These are phyloP conservation scores for Schlechtendalia chinensis DNA, from an alignment of 1,140 invertebrate genomes.

Conservation along the genomic window DNA sequence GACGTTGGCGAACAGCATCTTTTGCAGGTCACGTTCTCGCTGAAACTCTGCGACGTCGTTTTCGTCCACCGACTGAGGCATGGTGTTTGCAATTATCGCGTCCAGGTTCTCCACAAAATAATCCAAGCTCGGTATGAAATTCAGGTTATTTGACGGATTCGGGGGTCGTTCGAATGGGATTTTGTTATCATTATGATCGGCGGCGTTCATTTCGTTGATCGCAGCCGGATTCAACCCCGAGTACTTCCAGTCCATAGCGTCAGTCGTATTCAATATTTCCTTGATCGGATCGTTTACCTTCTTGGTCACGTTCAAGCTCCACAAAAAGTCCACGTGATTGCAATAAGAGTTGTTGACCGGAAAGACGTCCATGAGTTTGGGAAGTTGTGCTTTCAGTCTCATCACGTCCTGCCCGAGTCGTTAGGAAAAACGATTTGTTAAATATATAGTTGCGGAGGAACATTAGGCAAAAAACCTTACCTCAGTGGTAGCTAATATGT, in stretches of 20 bases:
- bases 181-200: neutral
- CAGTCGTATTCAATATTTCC: conserved; percentile 57
- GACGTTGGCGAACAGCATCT: neutral
- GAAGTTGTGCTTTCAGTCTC: conserved; percentile 59
- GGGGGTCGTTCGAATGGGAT: neutral
- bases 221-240: neutral
- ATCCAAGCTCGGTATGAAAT: neutral
- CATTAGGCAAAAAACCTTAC: conserved; percentile 8
- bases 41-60: neutral
- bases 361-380: conserved; percentile 61
- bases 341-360: conserved; percentile 61
- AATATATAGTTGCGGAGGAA: neutral
- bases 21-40: neutral
- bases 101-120: neutral
- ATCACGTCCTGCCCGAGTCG: conserved; percentile 59
- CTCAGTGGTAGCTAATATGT: conserved; percentile 60
- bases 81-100: neutral
- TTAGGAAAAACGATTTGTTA: neutral
- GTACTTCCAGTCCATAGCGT: neutral
- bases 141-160: neutral
- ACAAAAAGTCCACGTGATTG: conserved; percentile 69
- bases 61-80: neutral
- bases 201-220: neutral
- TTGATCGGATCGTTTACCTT: conserved; percentile 64
- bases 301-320: conserved; percentile 63